A percentile compares a stretch with the other conserved stretches of the same genome.
Evolutionary conservation across 53 echinoderm and acorn worm genomes (phyloP).

Genomic region (Apostichopus leukothele): DNA sequence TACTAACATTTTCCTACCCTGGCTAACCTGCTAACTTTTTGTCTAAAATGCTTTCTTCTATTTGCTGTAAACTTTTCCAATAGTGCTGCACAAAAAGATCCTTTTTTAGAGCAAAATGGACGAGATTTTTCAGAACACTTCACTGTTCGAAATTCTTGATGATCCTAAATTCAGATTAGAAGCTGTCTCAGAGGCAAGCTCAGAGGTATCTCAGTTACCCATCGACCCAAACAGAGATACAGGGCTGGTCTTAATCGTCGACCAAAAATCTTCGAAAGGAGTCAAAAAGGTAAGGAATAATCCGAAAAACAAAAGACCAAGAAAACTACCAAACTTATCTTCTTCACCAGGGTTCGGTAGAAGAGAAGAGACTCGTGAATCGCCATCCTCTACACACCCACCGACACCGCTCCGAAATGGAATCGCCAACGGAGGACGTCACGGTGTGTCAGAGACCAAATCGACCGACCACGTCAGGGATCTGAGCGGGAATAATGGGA

Average conservation of each 20-base stretch:
- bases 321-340: slow-evolving; percentile 29
- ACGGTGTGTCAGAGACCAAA: not conserved
- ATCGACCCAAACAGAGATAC: no score
- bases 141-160: not conserved
- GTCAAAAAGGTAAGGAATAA: slow-evolving; percentile 12
- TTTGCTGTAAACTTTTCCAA: no score
- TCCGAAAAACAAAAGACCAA: not conserved
- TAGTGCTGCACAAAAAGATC: not conserved
- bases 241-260: not conserved
- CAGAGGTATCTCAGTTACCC: no score
- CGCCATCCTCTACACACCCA: not conserved
- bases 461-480: not conserved
- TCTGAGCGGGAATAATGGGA: not conserved
- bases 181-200: not conserved
- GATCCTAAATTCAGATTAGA: not conserved
- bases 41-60: no score
- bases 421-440: not conserved
- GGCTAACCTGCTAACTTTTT: not conserved
- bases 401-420: not conserved
- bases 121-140: not conserved
- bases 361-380: not conserved
- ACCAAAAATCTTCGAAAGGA: not conserved
- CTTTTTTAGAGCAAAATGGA: not conserved
- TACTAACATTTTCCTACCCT: no score
- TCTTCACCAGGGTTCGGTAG: not conserved